Percentiles rank a stretch among this genome's conserved stretches.
Conservation (phyloP, 2,888 invertebrate species). For the Anticlea derivata region DNA sequence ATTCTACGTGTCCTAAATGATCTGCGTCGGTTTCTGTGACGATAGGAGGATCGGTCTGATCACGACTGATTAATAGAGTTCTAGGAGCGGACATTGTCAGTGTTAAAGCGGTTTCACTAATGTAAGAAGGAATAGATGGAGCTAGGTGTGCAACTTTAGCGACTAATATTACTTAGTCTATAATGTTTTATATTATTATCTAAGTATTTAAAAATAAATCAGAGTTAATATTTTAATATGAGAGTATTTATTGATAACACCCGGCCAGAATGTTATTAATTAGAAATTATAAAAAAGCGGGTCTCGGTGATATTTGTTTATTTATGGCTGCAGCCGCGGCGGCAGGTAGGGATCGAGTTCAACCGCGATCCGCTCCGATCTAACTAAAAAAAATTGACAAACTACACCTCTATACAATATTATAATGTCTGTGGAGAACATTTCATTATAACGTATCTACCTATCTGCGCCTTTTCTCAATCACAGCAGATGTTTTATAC, state of each 20-base stretch:
- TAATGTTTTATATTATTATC: slow-evolving; percentile 77
- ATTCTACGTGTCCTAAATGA: slow-evolving; percentile 60
- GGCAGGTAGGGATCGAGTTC: slow-evolving; percentile 35
- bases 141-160: slow-evolving; percentile 50
- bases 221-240: slow-evolving; percentile 75
- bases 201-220: slow-evolving; percentile 78
- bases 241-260: slow-evolving; percentile 69
- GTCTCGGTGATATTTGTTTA: slow-evolving; percentile 45
- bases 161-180: slow-evolving; percentile 71
- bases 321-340: slow-evolving; percentile 40
- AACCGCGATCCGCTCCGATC: slow-evolving; percentile 1
- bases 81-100: slow-evolving; percentile 17
- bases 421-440: slow-evolving; percentile 16
- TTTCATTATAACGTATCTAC: slow-evolving; percentile 14
- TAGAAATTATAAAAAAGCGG: slow-evolving; percentile 41
- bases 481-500: background rate
- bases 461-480: too few relatives aligned
- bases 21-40: slow-evolving; percentile 20
- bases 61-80: background rate
- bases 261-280: slow-evolving; percentile 58
- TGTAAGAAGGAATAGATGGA: slow-evolving; percentile 21
- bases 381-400: slow-evolving; percentile 34
- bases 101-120: slow-evolving; percentile 28
- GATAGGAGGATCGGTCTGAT: background rate
- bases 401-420: slow-evolving; percentile 29